Conservation (phyloP, 2,113 vertebrate genomes). For the Melospiza melodia region DNA sequence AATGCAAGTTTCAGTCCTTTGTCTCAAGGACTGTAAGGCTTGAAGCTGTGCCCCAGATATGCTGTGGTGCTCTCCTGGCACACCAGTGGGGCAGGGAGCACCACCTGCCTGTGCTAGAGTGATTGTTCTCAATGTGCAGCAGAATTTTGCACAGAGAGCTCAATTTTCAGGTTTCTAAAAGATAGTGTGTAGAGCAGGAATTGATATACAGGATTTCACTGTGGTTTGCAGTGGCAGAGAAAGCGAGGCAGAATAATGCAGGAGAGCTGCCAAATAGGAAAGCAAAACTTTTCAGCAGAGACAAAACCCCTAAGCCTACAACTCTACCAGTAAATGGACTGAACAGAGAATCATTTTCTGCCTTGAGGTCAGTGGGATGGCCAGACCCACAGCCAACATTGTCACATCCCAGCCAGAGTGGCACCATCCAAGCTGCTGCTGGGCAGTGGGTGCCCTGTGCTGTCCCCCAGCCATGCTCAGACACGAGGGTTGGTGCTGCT, state of each 20-base stretch:
- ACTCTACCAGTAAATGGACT: not conserved
- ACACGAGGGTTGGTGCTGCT: rapidly evolving
- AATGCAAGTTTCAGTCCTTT: not conserved
- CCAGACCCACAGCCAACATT: not conserved
- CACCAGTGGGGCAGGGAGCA: not conserved
- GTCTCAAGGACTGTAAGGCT: not conserved
- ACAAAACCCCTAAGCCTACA: not conserved
- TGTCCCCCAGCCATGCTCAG: not conserved
- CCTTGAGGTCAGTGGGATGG: not conserved
- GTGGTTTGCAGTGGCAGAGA: not conserved
- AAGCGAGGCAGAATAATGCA: not conserved
- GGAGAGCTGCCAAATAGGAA: not conserved
- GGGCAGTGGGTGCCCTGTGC: not conserved
- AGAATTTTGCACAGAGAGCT: not conserved
- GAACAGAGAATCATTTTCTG: not conserved
- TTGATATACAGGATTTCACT: not conserved
- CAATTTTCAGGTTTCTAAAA: not conserved
- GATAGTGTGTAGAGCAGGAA: not conserved
- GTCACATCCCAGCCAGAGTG: not conserved
- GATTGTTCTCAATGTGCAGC: not conserved
- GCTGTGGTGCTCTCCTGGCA: not conserved
- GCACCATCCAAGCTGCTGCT: not conserved
- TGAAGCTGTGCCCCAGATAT: not conserved
- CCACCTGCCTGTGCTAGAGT: not conserved
- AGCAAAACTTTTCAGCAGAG: not conserved